phyloP scores from a whole-genome alignment of 2,797 vertebrate genomes.

The Pseudomugil gertrudae region DNA sequence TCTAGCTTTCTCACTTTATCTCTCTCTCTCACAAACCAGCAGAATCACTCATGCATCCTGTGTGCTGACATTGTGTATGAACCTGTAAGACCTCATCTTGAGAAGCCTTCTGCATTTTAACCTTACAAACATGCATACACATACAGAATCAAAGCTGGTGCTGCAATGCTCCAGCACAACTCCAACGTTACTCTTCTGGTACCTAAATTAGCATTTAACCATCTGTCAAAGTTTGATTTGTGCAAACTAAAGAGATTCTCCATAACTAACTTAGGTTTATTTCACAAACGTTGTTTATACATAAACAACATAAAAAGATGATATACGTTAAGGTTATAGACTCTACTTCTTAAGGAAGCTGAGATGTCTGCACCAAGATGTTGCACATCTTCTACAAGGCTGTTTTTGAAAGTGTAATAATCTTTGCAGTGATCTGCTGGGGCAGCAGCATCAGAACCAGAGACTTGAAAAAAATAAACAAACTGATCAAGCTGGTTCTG shows the following conservation, averaged over 20 bases:
- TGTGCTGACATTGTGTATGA: conserved; percentile 64
- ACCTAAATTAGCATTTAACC: background rate
- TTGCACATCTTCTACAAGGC: too few species aligned
- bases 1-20: background rate
- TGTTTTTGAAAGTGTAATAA: too few species aligned
- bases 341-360: too few species aligned
- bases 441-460: too few species aligned
- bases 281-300: background rate
- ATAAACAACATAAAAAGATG: background rate
- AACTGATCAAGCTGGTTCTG: too few species aligned
- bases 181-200: conserved; percentile 6
- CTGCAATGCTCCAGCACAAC: background rate
- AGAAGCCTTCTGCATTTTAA: conserved; percentile 60
- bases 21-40: conserved; percentile 8
- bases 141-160: conserved; percentile 1
- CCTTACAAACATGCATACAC: conserved; percentile 9
- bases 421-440: too few species aligned
- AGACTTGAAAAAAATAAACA: too few species aligned
- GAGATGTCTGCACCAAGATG: too few species aligned
- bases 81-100: conserved; percentile 54
- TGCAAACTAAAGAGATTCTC: background rate
- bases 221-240: background rate
- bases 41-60: conserved; percentile 57
- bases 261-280: background rate
- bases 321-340: too few species aligned